Evolutionary conservation across 2,113 vertebrate genomes (phyloP), one percentile per base, ranked within the genome.

Genomic region (Platanista minor): DNA sequence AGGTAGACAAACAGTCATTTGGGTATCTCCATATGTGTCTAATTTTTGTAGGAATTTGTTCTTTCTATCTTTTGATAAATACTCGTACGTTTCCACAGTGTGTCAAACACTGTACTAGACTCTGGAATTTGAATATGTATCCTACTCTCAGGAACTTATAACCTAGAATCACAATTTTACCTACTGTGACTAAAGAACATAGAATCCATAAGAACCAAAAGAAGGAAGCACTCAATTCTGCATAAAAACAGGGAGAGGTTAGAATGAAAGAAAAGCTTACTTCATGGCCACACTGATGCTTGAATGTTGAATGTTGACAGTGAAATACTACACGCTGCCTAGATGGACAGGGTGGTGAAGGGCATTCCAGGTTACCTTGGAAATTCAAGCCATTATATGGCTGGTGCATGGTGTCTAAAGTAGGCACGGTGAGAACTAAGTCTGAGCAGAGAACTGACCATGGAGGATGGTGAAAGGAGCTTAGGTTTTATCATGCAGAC

Each of bases 1-100:
- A 90, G 54, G 36, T 13, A 78, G 29, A 62, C 59, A 81, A 57
- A 52, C 1, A 14, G 8, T 74, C 17, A 52, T 78, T 66, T 83
- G 49, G 23, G 17, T 72, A 25, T 72, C 36, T 71, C n/a, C 25
- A 5, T 57, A 46, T 21, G 4, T 69, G 27, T 59, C 69, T 59
- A 29, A 41, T 41, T 54, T 88, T 77, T 75, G 33, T 41, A 46
- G 57, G 27, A 77, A 66, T 91, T 89, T 92, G 83, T 89, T 87
- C 54, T 83, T 72, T 82, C 43, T 95, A 81, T 82, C 27, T 82
- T 90, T 87, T 87, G 62, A 89, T 91, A 75, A 93, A 62, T 31
- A 87, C 43, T 67, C 21, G 1, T n/a, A 91, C 41, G 2, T 23
- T 81, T 95, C 27, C 27, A 77, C n/a, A 78, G 25, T 25, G 11